Evolutionary conservation across 2,888 invertebrate genomes (phyloP).

Genomic region (Empis livida): DNA sequence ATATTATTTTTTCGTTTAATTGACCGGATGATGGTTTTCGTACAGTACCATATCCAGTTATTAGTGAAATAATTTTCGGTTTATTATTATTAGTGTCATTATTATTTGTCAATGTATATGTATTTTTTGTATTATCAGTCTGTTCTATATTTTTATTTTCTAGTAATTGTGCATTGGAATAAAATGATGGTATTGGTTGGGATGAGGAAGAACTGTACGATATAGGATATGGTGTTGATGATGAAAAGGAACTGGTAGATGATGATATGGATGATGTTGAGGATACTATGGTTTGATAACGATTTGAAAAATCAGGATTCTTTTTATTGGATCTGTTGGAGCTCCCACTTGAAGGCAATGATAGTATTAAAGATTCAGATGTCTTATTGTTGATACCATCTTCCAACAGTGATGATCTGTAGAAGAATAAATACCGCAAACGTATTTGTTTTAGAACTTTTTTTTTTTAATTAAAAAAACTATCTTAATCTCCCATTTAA

Average conservation of each 20-base stretch:
- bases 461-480: too few relatives aligned
- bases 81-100: neutral
- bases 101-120: conserved; percentile 5
- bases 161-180: neutral
- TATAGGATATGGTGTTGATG: neutral
- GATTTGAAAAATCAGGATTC: conserved; percentile 6
- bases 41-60: conserved; percentile 8
- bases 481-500: too few relatives aligned
- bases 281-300: conserved; percentile 1
- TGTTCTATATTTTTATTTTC: neutral
- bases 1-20: neutral
- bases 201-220: conserved; percentile 13
- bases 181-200: conserved; percentile 16
- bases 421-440: conserved; percentile 13
- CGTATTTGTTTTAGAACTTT: too few relatives aligned
- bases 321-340: conserved; percentile 29
- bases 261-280: conserved; percentile 1
- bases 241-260: neutral
- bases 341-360: conserved; percentile 28
- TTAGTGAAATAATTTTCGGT: conserved; percentile 8
- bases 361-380: conserved; percentile 21
- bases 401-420: conserved; percentile 18
- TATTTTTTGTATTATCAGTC: conserved; percentile 1
- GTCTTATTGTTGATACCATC: conserved; percentile 23
- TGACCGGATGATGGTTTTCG: neutral